phyloP scores from a whole-genome alignment of 2,888 invertebrate genomes.

The Sepiola atlantica region DNA sequence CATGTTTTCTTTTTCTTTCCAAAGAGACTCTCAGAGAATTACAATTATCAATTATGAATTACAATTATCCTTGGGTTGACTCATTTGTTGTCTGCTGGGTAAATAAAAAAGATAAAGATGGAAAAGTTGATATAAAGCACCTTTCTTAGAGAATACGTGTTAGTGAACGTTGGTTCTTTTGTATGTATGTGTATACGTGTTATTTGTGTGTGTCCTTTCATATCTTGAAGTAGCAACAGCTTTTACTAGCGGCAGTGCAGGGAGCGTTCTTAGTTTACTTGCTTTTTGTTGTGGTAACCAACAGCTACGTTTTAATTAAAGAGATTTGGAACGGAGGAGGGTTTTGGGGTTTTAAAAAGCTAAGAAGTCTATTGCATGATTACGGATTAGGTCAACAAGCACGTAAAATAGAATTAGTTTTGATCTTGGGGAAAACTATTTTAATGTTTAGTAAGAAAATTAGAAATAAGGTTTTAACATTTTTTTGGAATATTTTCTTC shows the following conservation, averaged over 20 bases:
- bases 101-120: neutral
- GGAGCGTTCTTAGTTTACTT: neutral
- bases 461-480: neutral
- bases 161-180: neutral
- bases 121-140: constrained; percentile 20
- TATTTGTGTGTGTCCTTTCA: neutral
- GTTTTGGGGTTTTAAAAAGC: neutral
- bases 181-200: neutral
- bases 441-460: neutral
- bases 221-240: constrained; percentile 5
- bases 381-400: constrained; percentile 24
- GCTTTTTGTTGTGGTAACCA: neutral
- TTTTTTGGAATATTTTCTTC: neutral
- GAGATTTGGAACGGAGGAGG: neutral
- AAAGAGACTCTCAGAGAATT: constrained; percentile 6
- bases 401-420: constrained; percentile 22
- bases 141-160: constrained; percentile 1
- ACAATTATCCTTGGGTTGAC: neutral
- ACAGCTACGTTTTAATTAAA: neutral
- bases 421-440: neutral
- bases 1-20: neutral
- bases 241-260: constrained; percentile 32
- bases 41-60: neutral
- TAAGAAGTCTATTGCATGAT: constrained; percentile 33
- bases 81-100: neutral